Base-by-base conservation (phyloP, 2,797 vertebrate genomes). In the Eurystomus glaucurus region DNA sequence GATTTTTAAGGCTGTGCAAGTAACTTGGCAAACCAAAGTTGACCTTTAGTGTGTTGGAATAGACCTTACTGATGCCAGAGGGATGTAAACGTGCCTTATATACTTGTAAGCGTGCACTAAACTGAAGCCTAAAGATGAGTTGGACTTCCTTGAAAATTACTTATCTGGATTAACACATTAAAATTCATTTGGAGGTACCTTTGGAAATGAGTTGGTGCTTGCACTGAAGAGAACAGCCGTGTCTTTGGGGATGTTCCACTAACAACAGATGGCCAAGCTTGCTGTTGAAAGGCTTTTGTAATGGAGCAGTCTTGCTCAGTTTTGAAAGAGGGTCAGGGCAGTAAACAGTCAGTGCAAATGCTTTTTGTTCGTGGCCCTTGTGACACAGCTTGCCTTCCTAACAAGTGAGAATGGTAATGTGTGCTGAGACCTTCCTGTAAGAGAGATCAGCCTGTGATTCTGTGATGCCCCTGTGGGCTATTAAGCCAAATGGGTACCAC, bases 181-280 rank as follows among this genome's bases (percentile, higher is more conserved):
- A 71, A 68, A 25, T n/a, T n/a, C 1, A 5, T n/a, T 75, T 55
- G 46, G 33, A 61, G 37, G 13, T 35, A 23, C 31, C 33, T 80
- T 83, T 43, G 33, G 14, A 77, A 85, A n/a, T 22, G 3, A 31
- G 29, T 65, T 58, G 22, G 7, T 62, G 12, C 41, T 75, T 43
- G 43, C 20, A 11, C 33, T 51, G 41, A 6, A 6, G 52, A 20
- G 57, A 88, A 2, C 29, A 91, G 52, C 37, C 4, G 0, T 5
- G 13, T 80, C 72, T 80, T 57, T 93, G 76, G 64, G 61, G 29
- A 50, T 28, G 57, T 65, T 95, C 85, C 29, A 29, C 72, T 79
- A 91, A 68, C n/a, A 86, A 64, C 92, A 93, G 88, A 95, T 95
- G 82, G 93, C 68, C 65, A 74, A 19, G 51, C 71, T 46, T 55